These are phyloP conservation scores for Psophia crepitans DNA, from an alignment of 2,113 vertebrate genomes.

Conservation along the genomic window DNA sequence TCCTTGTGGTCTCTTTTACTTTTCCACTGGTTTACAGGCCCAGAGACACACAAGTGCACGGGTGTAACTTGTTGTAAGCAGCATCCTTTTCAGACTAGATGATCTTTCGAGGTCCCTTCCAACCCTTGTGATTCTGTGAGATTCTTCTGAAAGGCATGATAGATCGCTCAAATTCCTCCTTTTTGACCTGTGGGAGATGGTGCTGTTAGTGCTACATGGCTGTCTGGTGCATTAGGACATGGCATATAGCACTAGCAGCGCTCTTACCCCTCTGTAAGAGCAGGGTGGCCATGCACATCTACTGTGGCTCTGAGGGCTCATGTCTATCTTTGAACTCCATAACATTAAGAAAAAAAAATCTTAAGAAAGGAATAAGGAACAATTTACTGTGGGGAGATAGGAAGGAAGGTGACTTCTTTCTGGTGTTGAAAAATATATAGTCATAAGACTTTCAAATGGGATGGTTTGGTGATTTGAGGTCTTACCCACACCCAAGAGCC, in stretches of 20 bases:
- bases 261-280: background rate
- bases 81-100: background rate
- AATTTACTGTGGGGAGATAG: background rate
- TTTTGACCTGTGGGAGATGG: background rate
- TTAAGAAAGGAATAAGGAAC: background rate
- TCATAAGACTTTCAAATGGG: background rate
- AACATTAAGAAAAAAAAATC: background rate
- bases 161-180: background rate
- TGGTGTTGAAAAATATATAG: background rate
- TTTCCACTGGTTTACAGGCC: background rate
- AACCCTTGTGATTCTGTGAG: too few species aligned
- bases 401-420: background rate
- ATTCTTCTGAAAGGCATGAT: too few species aligned
- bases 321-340: background rate
- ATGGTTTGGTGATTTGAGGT: background rate
- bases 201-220: accelerated
- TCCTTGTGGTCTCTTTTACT: background rate
- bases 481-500: background rate
- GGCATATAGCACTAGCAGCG: background rate
- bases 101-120: too few species aligned
- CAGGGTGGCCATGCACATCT: accelerated
- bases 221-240: background rate
- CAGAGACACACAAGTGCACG: background rate
- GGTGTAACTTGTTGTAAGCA: background rate
- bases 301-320: background rate